Base-by-base conservation (phyloP, 2,113 vertebrate species). In the Spilogale gracilis region DNA sequence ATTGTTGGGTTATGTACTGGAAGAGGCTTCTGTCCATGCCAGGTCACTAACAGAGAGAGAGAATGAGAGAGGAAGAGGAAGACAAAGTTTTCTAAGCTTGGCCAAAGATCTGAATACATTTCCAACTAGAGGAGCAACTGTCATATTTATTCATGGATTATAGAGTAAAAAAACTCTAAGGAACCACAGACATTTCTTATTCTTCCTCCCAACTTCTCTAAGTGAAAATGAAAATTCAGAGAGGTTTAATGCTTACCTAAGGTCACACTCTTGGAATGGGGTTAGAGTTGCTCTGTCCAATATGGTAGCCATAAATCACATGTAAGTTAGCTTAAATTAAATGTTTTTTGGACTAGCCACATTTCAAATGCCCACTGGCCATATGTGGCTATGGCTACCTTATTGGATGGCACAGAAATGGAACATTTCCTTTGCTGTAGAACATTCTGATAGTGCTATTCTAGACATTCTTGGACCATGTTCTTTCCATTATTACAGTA, bases 71-170 rank as follows among this genome's bases (percentile, higher is more conserved):
- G 45, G 43, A 21, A 58, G 20, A n/a, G 9, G 16, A 18, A 21
- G 17, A 54, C 48, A 25, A 21, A 45, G 48, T 23, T 82, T 85
- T 20, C 52, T 74, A 83, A 71, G 9, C 94, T 67, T 92, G 50
- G 63, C 84, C 65, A 94, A 71, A 52, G 54, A 84, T 48, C 78
- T 69, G 74, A 95, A 80, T 67, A 67, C 7, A 92, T 17, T 12
- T 18, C 63, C 89, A 93, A 18, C 18, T 60, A 69, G 94, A 56
- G 63, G 61, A 48, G 16, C 45, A 50, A 73, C 87, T 90, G 5
- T 50, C 93, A 2, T n/a, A 92, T 97, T 82, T 93, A 61, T 73
- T 96, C 76, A 82, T 54, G 9, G 7, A 56, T 56, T 58, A 79
- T 9, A 58, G 79, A 86, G n/a, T 76, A 61, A 91, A 96, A 80